Evolutionary conservation across 2,113 vertebrate species (phyloP), one percentile per base, ranked within the genome.

Genomic region (Sinocyclocheilus anshuiensis): DNA sequence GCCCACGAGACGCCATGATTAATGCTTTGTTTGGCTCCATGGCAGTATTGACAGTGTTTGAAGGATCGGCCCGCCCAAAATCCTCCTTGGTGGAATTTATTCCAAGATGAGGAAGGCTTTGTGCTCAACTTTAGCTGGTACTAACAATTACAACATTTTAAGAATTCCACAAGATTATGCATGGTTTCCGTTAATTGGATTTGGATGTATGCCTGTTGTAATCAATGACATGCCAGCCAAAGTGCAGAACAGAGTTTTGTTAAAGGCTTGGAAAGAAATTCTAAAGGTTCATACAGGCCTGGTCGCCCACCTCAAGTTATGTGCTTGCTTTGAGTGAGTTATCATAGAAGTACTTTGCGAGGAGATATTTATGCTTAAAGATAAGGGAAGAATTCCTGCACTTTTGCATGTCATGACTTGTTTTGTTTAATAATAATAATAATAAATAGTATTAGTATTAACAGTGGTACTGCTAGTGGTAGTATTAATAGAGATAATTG

Each of bases 21-120:
- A 84, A 84, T 39, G 77, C 55, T 82, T 85, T 63, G 71, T 87
- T 63, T 83, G 22, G 39, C 22, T 75, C 39, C 48, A 36, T 24
- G 18, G 42, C 42, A 45, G 24, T 26, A 55, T 80, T 22, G 7
- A 24, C 26, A 22, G 36, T 4, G 6, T 79, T 76, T 45, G 4
- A 61, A 20, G n/a, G 39, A 57, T 45, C 63, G 16, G 4, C 36
- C 71, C 12, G 59, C 69, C 57, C 24, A 50, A 74, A 33, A 39
- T 29, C 0, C 15, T 63, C 1, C 20, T 67, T 29, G 36, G 22
- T 24, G 24, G 50, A 45, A 29, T 48, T 16, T 53, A 29, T 80
- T 72, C 39, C 24, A 11, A 8, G 18, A 36, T 13, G 33, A 7
- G 12, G n/a, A 61, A 48, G 8, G 22, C 45, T 63, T 42, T 81